Percentiles rank a stretch among this genome's conserved stretches.
These are phyloP conservation scores for Sminthopsis crassicaudata DNA, from an alignment of 2,113 vertebrate species.

Conservation along the genomic window DNA sequence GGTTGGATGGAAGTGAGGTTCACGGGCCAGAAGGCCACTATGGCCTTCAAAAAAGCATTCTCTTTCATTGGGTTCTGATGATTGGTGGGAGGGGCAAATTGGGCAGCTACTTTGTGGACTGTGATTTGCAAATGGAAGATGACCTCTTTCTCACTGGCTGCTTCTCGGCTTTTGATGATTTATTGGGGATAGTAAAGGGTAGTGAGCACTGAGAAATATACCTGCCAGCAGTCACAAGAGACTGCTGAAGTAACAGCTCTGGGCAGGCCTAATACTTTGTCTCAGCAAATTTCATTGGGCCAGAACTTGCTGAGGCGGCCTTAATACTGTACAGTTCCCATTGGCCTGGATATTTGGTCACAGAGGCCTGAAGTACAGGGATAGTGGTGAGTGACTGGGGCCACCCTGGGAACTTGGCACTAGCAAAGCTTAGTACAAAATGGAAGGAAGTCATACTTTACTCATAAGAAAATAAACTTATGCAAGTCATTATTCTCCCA, in stretches of 20 bases:
- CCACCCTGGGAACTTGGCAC: neutral
- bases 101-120: neutral
- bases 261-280: neutral
- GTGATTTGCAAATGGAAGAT: conserved; percentile 25
- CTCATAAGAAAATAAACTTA: neutral
- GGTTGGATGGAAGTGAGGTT: neutral
- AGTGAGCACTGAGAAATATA: neutral
- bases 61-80: conserved; percentile 2
- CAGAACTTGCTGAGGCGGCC: neutral
- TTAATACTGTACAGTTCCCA: neutral
- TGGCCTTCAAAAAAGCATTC: neutral
- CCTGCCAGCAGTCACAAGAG: neutral
- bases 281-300: neutral
- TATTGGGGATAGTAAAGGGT: neutral
- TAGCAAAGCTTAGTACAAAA: neutral
- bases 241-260: neutral
- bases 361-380: neutral
- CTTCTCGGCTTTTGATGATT: neutral
- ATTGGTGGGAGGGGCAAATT: neutral
- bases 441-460: neutral
- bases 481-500: neutral
- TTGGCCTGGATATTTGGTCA: neutral
- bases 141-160: neutral
- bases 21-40: neutral
- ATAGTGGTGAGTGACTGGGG: neutral